phyloP scores from a whole-genome alignment of 2,113 vertebrate species.

The Buteo buteo region DNA sequence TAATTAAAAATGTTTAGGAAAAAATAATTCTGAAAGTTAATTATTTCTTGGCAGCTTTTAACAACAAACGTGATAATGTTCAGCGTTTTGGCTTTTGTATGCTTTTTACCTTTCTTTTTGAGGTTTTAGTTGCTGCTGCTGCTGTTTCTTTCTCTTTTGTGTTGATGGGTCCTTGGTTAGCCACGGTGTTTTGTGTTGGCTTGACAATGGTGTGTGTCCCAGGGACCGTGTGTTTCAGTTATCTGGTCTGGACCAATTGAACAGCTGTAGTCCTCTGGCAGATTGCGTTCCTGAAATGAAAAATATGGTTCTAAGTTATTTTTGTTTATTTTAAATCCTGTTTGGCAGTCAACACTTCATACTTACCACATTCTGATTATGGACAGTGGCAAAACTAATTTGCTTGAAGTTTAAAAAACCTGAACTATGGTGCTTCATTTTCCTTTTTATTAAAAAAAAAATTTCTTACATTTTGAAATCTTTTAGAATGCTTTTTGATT shows the following conservation, averaged over 20 bases:
- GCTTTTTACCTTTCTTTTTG: neutral
- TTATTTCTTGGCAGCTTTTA: neutral
- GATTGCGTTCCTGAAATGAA: neutral
- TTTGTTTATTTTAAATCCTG: neutral
- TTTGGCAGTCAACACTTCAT: neutral
- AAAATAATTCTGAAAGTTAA: neutral
- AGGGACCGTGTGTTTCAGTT: neutral
- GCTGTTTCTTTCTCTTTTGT: neutral
- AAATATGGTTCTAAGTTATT: neutral
- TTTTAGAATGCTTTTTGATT: neutral
- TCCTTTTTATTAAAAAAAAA: too few relatives aligned
- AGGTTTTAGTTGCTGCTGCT: neutral
- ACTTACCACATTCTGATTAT: neutral
- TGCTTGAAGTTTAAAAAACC: neutral
- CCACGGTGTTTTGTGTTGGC: neutral
- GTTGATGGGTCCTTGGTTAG: neutral
- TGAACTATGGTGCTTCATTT: neutral
- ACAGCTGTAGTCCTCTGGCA: conserved; percentile 36
- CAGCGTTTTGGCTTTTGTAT: neutral
- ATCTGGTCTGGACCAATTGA: conserved; percentile 2
- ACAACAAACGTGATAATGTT: neutral
- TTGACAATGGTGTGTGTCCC: neutral
- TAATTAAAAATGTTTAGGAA: neutral
- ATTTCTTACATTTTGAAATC: neutral
- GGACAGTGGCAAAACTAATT: neutral